Evolutionary conservation across 2,888 invertebrate genomes (phyloP).

Genomic region (Dasysyrphus albostriatus): DNA sequence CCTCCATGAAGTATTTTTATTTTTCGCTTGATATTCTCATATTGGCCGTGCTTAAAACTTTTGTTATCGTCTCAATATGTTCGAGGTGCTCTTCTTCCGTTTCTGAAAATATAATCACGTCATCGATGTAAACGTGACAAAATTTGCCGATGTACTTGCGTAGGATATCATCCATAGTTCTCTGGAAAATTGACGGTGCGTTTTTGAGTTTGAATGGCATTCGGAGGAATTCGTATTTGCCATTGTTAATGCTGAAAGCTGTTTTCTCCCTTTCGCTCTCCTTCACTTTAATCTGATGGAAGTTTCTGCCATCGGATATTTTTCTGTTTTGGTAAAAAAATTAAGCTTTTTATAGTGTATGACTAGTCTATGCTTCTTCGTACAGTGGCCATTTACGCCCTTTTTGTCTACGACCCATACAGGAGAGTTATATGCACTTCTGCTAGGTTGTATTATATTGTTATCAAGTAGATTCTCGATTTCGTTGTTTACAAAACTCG

Average conservation of each 20-base stretch:
- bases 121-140: no score
- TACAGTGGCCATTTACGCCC: constrained; percentile 8
- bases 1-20: constrained; percentile 30
- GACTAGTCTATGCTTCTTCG: constrained; percentile 25
- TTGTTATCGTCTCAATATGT: constrained; percentile 18
- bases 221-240: constrained; percentile 30
- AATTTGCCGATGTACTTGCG: constrained; percentile 18
- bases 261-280: constrained; percentile 10
- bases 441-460: constrained; percentile 24
- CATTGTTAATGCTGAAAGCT: constrained; percentile 26
- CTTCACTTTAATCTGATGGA: constrained; percentile 20
- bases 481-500: constrained; percentile 36
- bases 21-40: constrained; percentile 41
- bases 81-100: constrained; percentile 28
- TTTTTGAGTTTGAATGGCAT: constrained; percentile 39
- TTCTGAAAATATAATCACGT: constrained; percentile 37
- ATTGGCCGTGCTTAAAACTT: constrained; percentile 23
- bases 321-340: constrained; percentile 9
- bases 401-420: constrained; percentile 18
- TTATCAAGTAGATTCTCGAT: constrained; percentile 13
- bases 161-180: constrained; percentile 18
- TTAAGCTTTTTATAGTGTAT: constrained; percentile 33
- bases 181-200: constrained; percentile 23
- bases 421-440: constrained; percentile 38
- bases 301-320: neutral